Conservation (phyloP, 2,888 invertebrate species). For the Dynastes grantii region DNA sequence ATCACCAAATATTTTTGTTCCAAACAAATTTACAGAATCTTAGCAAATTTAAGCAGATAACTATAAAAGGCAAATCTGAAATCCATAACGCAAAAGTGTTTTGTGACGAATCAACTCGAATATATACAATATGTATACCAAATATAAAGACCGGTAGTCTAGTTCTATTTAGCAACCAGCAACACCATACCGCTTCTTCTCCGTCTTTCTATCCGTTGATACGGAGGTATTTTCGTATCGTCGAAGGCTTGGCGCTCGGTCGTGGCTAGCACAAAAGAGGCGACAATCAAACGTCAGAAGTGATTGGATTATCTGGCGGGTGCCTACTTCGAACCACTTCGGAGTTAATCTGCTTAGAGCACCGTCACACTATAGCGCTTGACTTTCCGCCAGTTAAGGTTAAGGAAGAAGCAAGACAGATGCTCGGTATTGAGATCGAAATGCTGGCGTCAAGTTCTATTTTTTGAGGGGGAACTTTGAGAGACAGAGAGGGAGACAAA, state of each 20-base stretch:
- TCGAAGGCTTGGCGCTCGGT: not conserved
- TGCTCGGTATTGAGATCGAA: not conserved
- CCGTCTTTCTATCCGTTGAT: not conserved
- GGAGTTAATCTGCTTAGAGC: constrained; percentile 37
- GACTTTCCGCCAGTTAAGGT: not conserved
- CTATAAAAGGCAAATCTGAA: too few species aligned
- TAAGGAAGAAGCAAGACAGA: not conserved
- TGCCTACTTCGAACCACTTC: constrained; percentile 30
- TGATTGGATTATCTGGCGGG: constrained; percentile 37
- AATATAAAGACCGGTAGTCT: too few species aligned
- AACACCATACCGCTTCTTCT: too few species aligned
- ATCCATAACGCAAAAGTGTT: too few species aligned
- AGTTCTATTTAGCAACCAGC: too few species aligned
- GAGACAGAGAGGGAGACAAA: not conserved
- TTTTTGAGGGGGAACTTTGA: not conserved
- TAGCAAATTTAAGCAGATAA: too few species aligned
- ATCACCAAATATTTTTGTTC: too few species aligned
- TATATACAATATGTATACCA: too few species aligned
- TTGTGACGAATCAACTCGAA: too few species aligned
- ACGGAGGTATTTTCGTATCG: constrained; percentile 22
- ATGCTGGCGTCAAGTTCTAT: not conserved
- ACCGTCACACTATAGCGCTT: constrained; percentile 11
- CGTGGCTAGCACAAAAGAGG: constrained; percentile 27
- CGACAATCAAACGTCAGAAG: constrained; percentile 40
- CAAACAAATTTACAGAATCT: too few species aligned